Evolutionary conservation across 1,140 invertebrate species (phyloP).

Genomic region (Diplogasteroides magnus): DNA sequence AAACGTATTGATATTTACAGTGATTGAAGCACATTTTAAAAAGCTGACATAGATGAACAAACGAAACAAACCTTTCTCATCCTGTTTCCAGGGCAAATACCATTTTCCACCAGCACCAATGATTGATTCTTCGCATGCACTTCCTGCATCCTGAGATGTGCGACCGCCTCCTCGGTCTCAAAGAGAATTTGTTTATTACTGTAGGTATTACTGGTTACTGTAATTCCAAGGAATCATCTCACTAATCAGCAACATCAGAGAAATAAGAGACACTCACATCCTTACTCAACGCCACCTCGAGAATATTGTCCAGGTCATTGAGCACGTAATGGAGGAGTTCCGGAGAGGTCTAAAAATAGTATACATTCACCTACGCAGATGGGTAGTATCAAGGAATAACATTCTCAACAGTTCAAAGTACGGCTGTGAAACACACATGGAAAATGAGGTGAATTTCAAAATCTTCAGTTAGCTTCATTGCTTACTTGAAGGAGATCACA

Average conservation of each 20-base stretch:
- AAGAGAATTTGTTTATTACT: background rate
- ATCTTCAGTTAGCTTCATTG: too few species aligned
- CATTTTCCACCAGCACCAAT: background rate
- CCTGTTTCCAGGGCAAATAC: too few species aligned
- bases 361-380: too few species aligned
- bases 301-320: background rate
- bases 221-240: background rate
- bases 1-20: too few species aligned
- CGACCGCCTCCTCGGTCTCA: background rate
- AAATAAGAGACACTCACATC: background rate
- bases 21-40: too few species aligned
- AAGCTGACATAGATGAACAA: too few species aligned
- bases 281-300: background rate
- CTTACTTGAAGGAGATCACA: too few species aligned
- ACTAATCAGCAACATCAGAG: background rate
- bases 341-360: background rate
- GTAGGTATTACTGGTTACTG: background rate
- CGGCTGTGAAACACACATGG: too few species aligned
- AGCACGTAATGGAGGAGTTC: background rate
- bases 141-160: background rate
- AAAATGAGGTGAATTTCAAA: too few species aligned
- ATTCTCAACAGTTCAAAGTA: too few species aligned
- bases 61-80: background rate
- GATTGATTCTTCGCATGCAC: background rate
- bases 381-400: too few species aligned